A percentile compares a stretch with the other conserved stretches of the same genome.
Evolutionary conservation across 2,113 vertebrate species (phyloP).

Genomic region (Cathartes aura): DNA sequence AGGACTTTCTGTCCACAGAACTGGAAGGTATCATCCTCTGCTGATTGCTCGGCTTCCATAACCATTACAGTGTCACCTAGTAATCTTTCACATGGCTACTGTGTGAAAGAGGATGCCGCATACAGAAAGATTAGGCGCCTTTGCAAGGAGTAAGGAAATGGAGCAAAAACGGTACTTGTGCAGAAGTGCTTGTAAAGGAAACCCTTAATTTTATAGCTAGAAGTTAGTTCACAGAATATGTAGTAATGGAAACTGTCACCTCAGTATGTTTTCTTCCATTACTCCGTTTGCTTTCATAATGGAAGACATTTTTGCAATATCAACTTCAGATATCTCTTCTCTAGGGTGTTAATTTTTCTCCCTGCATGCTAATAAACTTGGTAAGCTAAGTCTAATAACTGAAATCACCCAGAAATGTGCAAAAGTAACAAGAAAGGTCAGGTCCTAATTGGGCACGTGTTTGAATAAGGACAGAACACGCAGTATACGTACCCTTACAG

Average conservation of each 20-base stretch:
- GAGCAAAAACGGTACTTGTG: background rate
- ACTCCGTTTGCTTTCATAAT: background rate
- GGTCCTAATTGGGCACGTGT: background rate
- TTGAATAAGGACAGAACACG: background rate
- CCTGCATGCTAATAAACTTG: background rate
- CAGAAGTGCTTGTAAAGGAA: background rate
- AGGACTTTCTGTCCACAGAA: background rate
- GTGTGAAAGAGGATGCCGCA: background rate
- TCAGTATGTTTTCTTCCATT: background rate
- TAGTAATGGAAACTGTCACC: background rate
- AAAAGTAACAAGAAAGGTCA: background rate
- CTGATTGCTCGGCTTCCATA: background rate
- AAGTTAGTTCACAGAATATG: background rate
- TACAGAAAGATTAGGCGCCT: background rate
- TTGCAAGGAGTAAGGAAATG: background rate
- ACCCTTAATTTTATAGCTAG: background rate
- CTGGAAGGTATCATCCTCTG: background rate
- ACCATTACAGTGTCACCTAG: background rate
- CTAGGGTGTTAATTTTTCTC: background rate
- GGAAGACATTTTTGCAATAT: background rate
- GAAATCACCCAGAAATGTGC: background rate
- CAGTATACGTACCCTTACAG: rapidly evolving
- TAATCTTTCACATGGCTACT: background rate
- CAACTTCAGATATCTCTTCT: background rate
- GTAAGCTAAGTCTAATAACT: background rate